Percentiles rank a stretch among this genome's conserved stretches.
Evolutionary conservation across 1,140 invertebrate species (phyloP).

Genomic region (Eumaeus atala): DNA sequence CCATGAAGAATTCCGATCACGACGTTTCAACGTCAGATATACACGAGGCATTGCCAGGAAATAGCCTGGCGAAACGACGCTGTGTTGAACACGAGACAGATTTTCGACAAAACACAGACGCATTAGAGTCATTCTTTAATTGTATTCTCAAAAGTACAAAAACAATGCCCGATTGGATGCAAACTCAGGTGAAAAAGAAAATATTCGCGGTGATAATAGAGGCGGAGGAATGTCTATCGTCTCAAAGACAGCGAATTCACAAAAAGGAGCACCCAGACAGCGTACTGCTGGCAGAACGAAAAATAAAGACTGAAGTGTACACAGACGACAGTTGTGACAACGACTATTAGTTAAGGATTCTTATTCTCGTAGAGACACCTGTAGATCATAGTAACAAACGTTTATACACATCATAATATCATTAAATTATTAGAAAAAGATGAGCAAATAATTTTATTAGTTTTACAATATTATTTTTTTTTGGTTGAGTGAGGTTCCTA

Average conservation of each 20-base stretch:
- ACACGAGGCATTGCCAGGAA: constrained; percentile 19
- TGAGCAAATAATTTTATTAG: no score
- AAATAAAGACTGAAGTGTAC: constrained; percentile 51
- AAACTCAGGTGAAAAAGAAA: constrained; percentile 64
- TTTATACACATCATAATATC: no score
- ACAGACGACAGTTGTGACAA: constrained; percentile 39
- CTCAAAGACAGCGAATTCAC: constrained; percentile 19
- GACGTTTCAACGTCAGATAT: constrained; percentile 46
- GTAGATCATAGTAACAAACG: no score
- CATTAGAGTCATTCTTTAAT: constrained; percentile 56
- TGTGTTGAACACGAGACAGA: constrained; percentile 32
- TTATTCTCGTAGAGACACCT: no score
- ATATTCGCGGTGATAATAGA: constrained; percentile 62
- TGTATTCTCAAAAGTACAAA: constrained; percentile 54
- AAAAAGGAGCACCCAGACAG: constrained; percentile 22
- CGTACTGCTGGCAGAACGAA: constrained; percentile 28
- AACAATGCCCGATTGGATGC: constrained; percentile 61
- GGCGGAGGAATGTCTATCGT: constrained; percentile 50
- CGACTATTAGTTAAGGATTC: constrained; percentile 20
- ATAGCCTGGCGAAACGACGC: constrained; percentile 33
- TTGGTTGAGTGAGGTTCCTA: no score
- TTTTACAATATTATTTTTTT: no score
- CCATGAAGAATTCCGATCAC: constrained; percentile 33
- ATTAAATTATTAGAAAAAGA: no score
- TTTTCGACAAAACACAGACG: constrained; percentile 31